Evolutionary conservation across 2,113 vertebrate genomes (phyloP).

Genomic region (Phrynosoma blainvillii): DNA sequence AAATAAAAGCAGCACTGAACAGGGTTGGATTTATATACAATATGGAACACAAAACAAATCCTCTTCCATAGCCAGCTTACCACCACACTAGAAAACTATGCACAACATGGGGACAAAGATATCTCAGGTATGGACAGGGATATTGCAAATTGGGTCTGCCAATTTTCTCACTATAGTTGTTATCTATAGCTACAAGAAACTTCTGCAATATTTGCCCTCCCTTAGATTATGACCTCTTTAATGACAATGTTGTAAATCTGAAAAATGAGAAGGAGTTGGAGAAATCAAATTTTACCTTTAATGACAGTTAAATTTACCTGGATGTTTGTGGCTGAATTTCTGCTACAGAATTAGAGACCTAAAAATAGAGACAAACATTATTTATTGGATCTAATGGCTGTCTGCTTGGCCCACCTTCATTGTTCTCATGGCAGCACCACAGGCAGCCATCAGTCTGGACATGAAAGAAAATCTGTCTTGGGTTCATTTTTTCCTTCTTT

Average conservation of each 20-base stretch:
- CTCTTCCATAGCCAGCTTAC: conserved; percentile 1
- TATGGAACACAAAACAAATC: background rate
- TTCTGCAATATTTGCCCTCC: background rate
- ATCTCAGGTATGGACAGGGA: background rate
- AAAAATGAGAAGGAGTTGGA: conserved; percentile 11
- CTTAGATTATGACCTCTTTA: no score
- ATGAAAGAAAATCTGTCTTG: background rate
- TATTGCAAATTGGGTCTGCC: background rate
- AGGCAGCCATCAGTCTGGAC: background rate
- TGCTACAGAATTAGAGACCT: background rate
- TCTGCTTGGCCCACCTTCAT: background rate
- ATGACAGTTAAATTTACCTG: background rate
- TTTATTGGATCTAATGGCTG: background rate
- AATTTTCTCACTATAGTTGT: background rate
- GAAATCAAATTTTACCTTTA: background rate
- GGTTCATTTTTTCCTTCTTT: background rate
- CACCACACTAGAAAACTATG: background rate
- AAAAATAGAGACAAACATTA: background rate
- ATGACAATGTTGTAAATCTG: background rate
- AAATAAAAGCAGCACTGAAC: conserved; percentile 34
- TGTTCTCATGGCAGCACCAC: background rate
- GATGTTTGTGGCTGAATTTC: background rate
- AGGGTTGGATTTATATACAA: conserved; percentile 12
- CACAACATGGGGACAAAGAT: background rate
- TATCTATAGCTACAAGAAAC: no score